These are phyloP conservation scores for Ispidina lecontei DNA, from an alignment of 2,797 vertebrate genomes.

Conservation along the genomic window DNA sequence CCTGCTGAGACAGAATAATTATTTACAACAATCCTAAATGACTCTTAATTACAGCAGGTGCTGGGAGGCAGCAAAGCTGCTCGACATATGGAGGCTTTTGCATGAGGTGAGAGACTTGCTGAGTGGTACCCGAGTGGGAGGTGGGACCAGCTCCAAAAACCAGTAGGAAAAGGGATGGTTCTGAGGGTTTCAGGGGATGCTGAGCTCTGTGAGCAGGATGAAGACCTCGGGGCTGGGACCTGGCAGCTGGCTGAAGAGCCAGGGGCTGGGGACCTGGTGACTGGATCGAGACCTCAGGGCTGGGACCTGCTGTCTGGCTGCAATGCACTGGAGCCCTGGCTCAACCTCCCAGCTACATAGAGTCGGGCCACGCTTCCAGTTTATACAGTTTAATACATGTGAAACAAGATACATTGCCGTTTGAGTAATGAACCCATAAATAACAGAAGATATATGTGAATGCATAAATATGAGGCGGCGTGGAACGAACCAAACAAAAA, in stretches of 20 bases:
- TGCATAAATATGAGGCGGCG: slow-evolving; percentile 64
- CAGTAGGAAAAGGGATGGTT: not conserved
- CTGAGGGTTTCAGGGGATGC: not conserved
- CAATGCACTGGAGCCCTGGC: not conserved
- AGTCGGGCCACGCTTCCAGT: slow-evolving; percentile 67
- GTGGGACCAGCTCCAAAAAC: not conserved
- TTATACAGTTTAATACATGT: slow-evolving; percentile 74
- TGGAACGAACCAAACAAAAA: slow-evolving; percentile 19
- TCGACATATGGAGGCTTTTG: not conserved
- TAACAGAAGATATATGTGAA: slow-evolving; percentile 73
- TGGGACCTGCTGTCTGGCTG: not conserved
- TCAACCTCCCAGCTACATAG: not conserved
- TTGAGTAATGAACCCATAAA: slow-evolving; percentile 66
- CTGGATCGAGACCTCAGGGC: too few relatives aligned
- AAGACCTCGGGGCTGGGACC: not conserved
- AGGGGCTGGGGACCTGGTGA: too few relatives aligned
- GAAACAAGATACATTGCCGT: slow-evolving; percentile 70
- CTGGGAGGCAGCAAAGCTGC: not conserved
- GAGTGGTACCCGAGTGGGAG: not conserved
- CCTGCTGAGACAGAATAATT: not conserved
- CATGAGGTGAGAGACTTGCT: not conserved
- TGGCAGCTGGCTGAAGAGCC: too few relatives aligned
- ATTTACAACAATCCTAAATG: slow-evolving; percentile 1
- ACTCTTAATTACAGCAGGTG: slow-evolving; percentile 24
- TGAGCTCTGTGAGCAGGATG: not conserved